Percentiles rank a stretch among this genome's conserved stretches.
These are phyloP conservation scores for Drosophila pachea DNA, from an alignment of 1,140 invertebrate species.

Conservation along the genomic window DNA sequence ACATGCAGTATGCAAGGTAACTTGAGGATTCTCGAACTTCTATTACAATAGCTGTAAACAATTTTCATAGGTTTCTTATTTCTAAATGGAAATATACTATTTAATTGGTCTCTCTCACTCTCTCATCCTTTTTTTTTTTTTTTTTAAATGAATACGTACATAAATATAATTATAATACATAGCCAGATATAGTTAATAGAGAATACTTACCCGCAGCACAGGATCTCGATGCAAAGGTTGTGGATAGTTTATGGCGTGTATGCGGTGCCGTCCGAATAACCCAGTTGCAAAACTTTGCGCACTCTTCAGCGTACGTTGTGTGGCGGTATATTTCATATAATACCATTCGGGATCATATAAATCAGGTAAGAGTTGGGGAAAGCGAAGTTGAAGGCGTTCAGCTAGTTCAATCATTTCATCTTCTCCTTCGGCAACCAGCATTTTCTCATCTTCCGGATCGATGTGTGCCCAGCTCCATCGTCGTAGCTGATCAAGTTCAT, in stretches of 20 bases:
- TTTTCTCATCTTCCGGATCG: constrained; percentile 79
- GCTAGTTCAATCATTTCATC: constrained; percentile 84
- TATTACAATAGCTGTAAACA: too few species aligned
- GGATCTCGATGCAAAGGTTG: constrained; percentile 83
- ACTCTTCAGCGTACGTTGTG: constrained; percentile 86
- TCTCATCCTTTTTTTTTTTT: not conserved
- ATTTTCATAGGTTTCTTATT: too few species aligned
- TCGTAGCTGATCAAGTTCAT: constrained; percentile 79
- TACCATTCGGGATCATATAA: constrained; percentile 81
- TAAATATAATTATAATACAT: not conserved
- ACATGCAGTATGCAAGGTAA: too few species aligned
- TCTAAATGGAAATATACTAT: not conserved
- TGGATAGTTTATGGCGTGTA: constrained; percentile 82
- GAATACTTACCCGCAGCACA: constrained; percentile 83
- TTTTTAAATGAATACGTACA: not conserved
- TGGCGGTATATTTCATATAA: constrained; percentile 87
- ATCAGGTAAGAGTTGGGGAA: constrained; percentile 82
- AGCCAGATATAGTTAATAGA: constrained; percentile 5
- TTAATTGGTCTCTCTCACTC: not conserved
- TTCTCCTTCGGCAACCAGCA: constrained; percentile 84
- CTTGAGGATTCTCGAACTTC: too few species aligned
- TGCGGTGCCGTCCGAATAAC: constrained; percentile 84
- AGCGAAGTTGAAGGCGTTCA: constrained; percentile 83
- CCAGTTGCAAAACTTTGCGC: constrained; percentile 86
- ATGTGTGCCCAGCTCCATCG: constrained; percentile 80